Evolutionary conservation across 2,888 invertebrate genomes (phyloP), one percentile per base, ranked within the genome.

Genomic region (Ochropleura plecta): DNA sequence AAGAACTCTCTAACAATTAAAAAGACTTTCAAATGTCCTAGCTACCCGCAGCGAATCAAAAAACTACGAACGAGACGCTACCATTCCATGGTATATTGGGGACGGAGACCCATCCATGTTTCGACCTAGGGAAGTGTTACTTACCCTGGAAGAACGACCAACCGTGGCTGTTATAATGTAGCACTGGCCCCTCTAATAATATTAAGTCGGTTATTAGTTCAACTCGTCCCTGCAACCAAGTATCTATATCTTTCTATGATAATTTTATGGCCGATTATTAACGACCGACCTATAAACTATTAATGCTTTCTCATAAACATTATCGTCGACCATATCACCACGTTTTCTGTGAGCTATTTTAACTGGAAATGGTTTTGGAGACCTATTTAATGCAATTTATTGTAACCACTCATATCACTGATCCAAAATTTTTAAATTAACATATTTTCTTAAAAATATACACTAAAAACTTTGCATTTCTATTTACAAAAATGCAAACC

Each of bases 301-400:
- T 68, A 60, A 75, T 42, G 68, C 2, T 53, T 2, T 48, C 48
- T 77, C 53, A 40, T 62, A 77, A 60, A 20, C 48, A 70, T 68
- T 63, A 55, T 76, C 46, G 53, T 18, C 5, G 12, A 44, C 0
- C 40, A 68, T 46, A 59, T 57, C 42, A 16, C 3, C 12, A 49
- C 42, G 30, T n/a, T 44, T 12, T 64, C 9, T 42, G 16, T 40
- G 20, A 55, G n/a, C 30, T 30, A 42, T 42, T 55, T 40, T 9
- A 57, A 40, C 5, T 16, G 12, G 57, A 46, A 40, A 1, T 14
- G 6, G 55, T n/a, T n/a, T 20, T 30, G 5, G 6, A 0, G 3
- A 1, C 10, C 20, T 3, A 16, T 14, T 14, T 1, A 14, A n/a
- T 44, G n/a, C 0, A 12, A 62, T 62, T 62, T 44, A 3, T 10